Evolutionary conservation across 2,797 vertebrate genomes (phyloP).

Genomic region (Phylloscopus collybita): DNA sequence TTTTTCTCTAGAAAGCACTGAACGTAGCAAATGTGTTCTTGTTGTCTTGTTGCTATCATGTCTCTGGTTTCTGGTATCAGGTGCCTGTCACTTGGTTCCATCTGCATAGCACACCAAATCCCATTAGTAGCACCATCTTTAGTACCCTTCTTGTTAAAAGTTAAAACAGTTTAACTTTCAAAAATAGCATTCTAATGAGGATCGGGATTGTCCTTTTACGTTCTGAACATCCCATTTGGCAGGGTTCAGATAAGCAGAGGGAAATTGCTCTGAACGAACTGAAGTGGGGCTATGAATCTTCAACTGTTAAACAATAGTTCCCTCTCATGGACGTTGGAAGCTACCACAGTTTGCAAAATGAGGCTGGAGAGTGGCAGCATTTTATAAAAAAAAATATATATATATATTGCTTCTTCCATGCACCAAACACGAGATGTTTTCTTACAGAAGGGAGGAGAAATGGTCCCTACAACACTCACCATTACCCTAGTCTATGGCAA

Average conservation of each 20-base stretch:
- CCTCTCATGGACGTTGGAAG: conserved; percentile 69
- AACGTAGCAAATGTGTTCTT: neutral
- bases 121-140: conserved; percentile 42
- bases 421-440: neutral
- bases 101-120: conserved; percentile 20
- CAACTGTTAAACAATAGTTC: conserved; percentile 80
- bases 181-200: conserved; percentile 46
- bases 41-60: neutral
- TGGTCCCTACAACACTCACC: neutral
- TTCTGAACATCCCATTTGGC: conserved; percentile 65
- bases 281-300: neutral
- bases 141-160: conserved; percentile 48
- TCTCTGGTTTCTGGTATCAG: neutral
- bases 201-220: conserved; percentile 40
- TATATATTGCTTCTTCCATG: neutral
- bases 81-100: neutral
- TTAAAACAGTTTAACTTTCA: conserved; percentile 52
- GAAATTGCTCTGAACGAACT: conserved; percentile 2
- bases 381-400: neutral
- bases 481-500: neutral
- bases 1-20: neutral
- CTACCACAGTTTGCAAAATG: neutral
- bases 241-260: conserved; percentile 53
- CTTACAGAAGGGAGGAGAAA: neutral
- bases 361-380: neutral